Base-by-base conservation (phyloP, 2,113 vertebrate genomes). In the Misgurnus anguillicaudatus region DNA sequence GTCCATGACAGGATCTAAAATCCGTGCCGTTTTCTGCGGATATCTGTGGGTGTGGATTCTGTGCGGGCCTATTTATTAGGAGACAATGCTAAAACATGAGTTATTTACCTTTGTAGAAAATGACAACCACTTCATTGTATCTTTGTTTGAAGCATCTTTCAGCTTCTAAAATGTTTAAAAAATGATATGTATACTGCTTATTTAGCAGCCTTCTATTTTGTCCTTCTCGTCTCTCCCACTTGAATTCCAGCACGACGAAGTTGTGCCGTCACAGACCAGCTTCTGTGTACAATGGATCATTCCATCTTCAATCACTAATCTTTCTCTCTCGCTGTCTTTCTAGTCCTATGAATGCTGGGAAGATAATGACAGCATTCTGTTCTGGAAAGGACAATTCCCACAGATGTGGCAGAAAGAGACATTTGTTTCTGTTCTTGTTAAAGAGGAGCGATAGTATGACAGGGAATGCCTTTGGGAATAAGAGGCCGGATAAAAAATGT, bases 341-440 rank as follows among this genome's bases (percentile, higher is more conserved):
- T 87, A 58, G 61, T 47, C 39, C 68, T 55, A 57, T 7, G 67
- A 85, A 75, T 87, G 62, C 84, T 87, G 83, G 85, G 83, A 86
- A 84, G 87, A 91, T 90, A 93, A 92, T 91, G 89, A 90, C 88
- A 89, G 89, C 87, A 91, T 91, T 92, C 89, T 92, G 81, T 82
- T 86, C 86, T 81, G 58, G 79, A 79, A 80, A 82, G 84, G 89
- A 90, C 87, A 81, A 88, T 92, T 93, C 91, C 90, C 92, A 93
- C 91, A 90, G 87, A 91, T 88, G 85, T 87, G 85, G 85, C 88
- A 89, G 86, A 87, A 85, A 85, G 84, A 85, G 79, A 87, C 88
- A 87, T 88, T 89, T 90, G 85, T 90, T 86, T 86, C 79, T 38
- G 79, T 24, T 70, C 70, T 72, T 31, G 62, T 77, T 36, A 63